These are phyloP conservation scores for Scaptomyza cyrtandrae DNA, from an alignment of 2,888 invertebrate genomes.

Conservation along the genomic window DNA sequence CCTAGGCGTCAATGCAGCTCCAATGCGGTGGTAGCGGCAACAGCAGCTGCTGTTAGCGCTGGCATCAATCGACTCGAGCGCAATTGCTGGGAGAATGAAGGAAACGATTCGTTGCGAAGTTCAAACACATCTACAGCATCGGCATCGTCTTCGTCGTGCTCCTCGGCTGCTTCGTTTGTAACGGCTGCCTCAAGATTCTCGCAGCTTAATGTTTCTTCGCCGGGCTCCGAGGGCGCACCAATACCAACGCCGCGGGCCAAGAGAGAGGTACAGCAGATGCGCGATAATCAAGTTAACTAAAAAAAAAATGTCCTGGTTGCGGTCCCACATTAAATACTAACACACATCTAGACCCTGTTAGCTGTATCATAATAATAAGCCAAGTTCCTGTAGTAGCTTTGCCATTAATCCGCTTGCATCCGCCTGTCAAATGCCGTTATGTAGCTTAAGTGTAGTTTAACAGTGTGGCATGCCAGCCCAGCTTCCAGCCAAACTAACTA, in stretches of 20 bases:
- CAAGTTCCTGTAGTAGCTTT: slow-evolving; percentile 26
- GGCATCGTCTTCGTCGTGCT: slow-evolving; percentile 67
- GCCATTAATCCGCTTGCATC: slow-evolving; percentile 31
- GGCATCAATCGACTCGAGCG: slow-evolving; percentile 78
- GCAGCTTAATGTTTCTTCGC: slow-evolving; percentile 68
- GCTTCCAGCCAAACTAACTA: slow-evolving; percentile 22
- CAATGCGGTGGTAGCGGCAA: slow-evolving; percentile 68
- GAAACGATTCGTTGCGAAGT: slow-evolving; percentile 62
- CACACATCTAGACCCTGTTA: slow-evolving; percentile 43
- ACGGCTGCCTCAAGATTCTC: slow-evolving; percentile 78
- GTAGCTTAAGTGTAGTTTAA: slow-evolving; percentile 26
- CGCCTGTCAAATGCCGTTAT: slow-evolving; percentile 25
- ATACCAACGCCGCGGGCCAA: slow-evolving; percentile 83
- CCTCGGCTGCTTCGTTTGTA: slow-evolving; percentile 76
- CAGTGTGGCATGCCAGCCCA: not conserved
- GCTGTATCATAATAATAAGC: slow-evolving; percentile 8
- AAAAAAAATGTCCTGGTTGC: slow-evolving; percentile 52
- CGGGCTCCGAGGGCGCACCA: slow-evolving; percentile 67
- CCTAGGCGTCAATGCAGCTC: slow-evolving; percentile 75
- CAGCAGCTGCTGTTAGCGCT: slow-evolving; percentile 78
- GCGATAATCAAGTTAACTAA: slow-evolving; percentile 49
- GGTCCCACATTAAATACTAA: slow-evolving; percentile 53
- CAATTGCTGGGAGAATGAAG: slow-evolving; percentile 80
- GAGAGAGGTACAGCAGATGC: slow-evolving; percentile 82
- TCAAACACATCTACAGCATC: slow-evolving; percentile 70